Evolutionary conservation across 2,888 invertebrate genomes (phyloP), one percentile per base, ranked within the genome.

Genomic region (Rotaria socialis): DNA sequence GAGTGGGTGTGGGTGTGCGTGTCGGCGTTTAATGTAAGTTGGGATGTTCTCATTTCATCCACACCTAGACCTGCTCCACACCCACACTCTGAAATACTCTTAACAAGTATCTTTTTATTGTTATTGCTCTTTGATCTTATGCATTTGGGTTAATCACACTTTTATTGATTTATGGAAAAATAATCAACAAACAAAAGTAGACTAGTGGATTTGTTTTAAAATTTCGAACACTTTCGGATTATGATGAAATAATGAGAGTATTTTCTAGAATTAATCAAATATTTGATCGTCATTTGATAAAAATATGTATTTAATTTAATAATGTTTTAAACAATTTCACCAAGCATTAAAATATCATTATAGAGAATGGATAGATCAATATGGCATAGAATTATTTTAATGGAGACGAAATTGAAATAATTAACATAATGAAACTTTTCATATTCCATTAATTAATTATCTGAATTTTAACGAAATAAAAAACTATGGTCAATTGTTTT

Each of bases 401-500:
- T 16, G 52, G 14, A 52, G 16, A 52, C 8, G 52, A 52, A 52
- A 52, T 52, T 52, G 52, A 52, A 16, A 16, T 52, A 52, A 52
- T 52, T 52, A 52, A 52, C 16, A 52, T 52, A 52, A 52, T 52
- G 52, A 52, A 52, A 52, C 16, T 52, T 52, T 52, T 52, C 14
- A 52, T 52, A 16, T 52, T 16, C 52, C 52, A 52, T 16, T 52
- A 14, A 52, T 52, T 16, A 52, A 52, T 16, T 52, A 52, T 52
- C 52, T 67, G 93, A 94, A 1, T 95, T 96, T 90, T 94, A 92
- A 92, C 92, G 93, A 88, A 94, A 94, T 0, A 92, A 95, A 80
- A 95, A 95, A 88, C 89, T 93, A 10, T 96, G 96, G 96, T 94
- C 95, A 0, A 94, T 94, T 91, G 96, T 95, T 0, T 90, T 96